Evolutionary conservation across 2,113 vertebrate species (phyloP).

Genomic region (Xerus inauris): DNA sequence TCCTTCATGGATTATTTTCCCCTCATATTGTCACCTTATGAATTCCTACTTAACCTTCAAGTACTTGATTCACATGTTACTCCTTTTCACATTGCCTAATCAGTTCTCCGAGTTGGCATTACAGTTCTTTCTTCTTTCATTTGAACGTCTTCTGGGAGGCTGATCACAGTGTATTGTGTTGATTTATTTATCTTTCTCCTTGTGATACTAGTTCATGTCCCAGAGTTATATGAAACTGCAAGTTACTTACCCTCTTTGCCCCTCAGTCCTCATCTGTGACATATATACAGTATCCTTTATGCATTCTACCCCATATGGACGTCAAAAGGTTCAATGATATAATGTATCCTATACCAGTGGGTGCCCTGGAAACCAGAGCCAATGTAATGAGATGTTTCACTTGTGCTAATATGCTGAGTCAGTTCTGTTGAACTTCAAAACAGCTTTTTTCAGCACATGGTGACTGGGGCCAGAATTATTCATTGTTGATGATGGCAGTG

Average conservation of each 20-base stretch:
- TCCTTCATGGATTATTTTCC: not conserved
- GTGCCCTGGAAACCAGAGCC: not conserved
- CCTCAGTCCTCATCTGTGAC: not conserved
- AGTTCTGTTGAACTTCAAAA: not conserved
- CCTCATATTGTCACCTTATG: not conserved
- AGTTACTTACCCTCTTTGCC: not conserved
- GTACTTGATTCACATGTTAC: not conserved
- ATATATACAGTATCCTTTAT: not conserved
- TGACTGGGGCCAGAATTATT: not conserved
- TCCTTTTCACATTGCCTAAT: not conserved
- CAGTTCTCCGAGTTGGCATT: not conserved
- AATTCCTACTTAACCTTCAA: constrained; percentile 15
- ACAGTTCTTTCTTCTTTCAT: not conserved
- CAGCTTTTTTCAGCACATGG: not conserved
- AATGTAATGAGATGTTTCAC: not conserved
- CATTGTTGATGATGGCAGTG: not conserved
- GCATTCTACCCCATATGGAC: not conserved
- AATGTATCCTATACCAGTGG: not conserved
- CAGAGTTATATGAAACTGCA: constrained; percentile 13
- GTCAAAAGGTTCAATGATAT: not conserved
- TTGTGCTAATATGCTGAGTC: constrained; percentile 1
- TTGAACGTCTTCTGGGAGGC: not conserved
- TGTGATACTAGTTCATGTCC: not conserved
- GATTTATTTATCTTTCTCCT: not conserved
- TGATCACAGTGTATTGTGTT: not conserved